phyloP scores from a whole-genome alignment of 2,888 invertebrate genomes.

The Tenthredo mesomela region DNA sequence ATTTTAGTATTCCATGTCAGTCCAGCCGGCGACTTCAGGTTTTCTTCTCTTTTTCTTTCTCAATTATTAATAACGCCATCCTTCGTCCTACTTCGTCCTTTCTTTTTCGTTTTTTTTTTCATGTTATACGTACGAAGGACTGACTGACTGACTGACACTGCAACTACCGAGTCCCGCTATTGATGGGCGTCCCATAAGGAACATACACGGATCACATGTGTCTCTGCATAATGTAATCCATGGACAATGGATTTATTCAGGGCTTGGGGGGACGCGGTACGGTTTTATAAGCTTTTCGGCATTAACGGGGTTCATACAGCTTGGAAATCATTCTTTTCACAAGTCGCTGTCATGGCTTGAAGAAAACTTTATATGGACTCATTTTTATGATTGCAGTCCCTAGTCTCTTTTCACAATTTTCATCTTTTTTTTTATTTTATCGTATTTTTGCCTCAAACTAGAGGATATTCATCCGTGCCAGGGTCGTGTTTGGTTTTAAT shows the following conservation, averaged over 20 bases:
- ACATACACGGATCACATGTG: slow-evolving; percentile 15
- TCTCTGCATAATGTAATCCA: slow-evolving; percentile 39
- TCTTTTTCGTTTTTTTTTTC: not conserved
- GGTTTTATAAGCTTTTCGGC: not conserved
- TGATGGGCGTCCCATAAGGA: slow-evolving; percentile 1
- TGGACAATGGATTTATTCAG: slow-evolving; percentile 18
- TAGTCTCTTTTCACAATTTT: not conserved
- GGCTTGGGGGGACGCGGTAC: not conserved
- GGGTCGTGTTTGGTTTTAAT: not conserved
- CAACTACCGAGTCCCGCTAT: not conserved
- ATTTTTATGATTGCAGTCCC: not conserved
- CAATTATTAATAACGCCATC: not conserved
- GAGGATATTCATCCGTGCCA: not conserved
- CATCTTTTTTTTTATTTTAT: not conserved
- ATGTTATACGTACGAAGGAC: not conserved
- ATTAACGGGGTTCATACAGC: not conserved
- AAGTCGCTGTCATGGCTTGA: not conserved
- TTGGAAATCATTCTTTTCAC: no score
- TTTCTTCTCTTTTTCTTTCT: not conserved
- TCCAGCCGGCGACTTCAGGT: not conserved
- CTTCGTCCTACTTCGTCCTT: not conserved
- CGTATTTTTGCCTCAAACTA: not conserved
- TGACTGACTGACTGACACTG: slow-evolving; percentile 7
- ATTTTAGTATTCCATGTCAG: slow-evolving; percentile 24
- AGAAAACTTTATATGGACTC: not conserved